Evolutionary conservation across 2,797 vertebrate genomes (phyloP).

Genomic region (Borostomias antarcticus): DNA sequence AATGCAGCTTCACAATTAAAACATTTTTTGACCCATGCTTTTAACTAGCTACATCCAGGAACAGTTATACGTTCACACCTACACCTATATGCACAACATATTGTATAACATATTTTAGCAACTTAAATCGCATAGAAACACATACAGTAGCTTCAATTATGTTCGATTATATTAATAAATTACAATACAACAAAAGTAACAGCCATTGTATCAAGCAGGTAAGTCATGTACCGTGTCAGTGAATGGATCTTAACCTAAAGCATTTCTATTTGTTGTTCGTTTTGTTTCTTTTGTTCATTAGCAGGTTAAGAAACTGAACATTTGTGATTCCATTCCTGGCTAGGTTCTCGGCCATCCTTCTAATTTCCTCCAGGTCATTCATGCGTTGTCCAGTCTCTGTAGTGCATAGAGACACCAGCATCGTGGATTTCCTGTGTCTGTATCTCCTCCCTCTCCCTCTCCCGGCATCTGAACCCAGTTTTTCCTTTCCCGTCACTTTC

Average conservation of each 20-base stretch:
- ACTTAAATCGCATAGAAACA: slow-evolving; percentile 38
- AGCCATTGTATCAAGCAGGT: background rate
- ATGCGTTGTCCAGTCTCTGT: slow-evolving; percentile 30
- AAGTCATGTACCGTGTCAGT: slow-evolving; percentile 27
- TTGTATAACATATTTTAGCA: background rate
- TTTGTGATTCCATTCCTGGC: slow-evolving; percentile 9
- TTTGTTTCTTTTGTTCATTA: slow-evolving; percentile 26
- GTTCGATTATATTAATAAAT: slow-evolving; percentile 34
- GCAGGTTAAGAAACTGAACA: slow-evolving; percentile 7
- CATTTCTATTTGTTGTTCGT: slow-evolving; percentile 23
- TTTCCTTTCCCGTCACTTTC: slow-evolving; percentile 48
- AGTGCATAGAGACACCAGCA: slow-evolving; percentile 37
- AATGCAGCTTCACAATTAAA: slow-evolving; percentile 45
- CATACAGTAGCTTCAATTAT: slow-evolving; percentile 38
- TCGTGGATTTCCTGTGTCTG: slow-evolving; percentile 32
- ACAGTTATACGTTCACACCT: slow-evolving; percentile 24
- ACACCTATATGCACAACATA: slow-evolving; percentile 36
- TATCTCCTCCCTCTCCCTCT: slow-evolving; percentile 24
- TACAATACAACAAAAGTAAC: slow-evolving; percentile 37
- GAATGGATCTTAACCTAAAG: slow-evolving; percentile 18
- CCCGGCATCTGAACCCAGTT: slow-evolving; percentile 43
- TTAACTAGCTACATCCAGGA: slow-evolving; percentile 42
- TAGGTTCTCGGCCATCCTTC: slow-evolving; percentile 24
- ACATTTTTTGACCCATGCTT: slow-evolving; percentile 52
- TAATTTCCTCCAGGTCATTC: background rate